Base-by-base conservation (phyloP, 2,888 invertebrate species). In the Lypha dubia region DNA sequence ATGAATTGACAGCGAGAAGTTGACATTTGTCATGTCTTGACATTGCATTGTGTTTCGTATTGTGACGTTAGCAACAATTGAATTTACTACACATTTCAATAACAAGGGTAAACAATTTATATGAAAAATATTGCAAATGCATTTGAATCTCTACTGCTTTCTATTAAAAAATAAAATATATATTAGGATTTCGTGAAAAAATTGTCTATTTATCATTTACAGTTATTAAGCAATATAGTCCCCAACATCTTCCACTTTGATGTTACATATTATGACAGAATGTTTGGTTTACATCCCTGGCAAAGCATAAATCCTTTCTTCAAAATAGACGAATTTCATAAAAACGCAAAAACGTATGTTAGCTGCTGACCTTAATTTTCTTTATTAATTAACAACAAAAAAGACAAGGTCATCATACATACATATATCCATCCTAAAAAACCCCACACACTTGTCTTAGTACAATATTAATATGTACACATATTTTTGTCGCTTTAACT, bases 21-120 rank as follows among this genome's bases (percentile, higher is more conserved):
- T 73, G 65, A 65, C 73, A 73, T 58, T 73, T 65, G 63, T 70
- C 51, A 63, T 49, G 63, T 20, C 51, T 62, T 73, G 73, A 60
- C 65, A 79, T 73, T 73, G 73, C 65, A 67, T 73, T 65, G 63
- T 46, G 11, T 70, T 70, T 15, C 9, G n/a, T 20, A 15, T 11
- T 38, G 38, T 62, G 56, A 22, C 28, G 7, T 41, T 60, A 41
- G 15, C 24, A 17, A 60, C 41, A 77, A 28, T 67, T 38, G 20
- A 70, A 70, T 79, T 60, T 17, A 41, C n/a, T 56, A 35, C 13
- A 51, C 17, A 35, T 71, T 71, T 63, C 71, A 71, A 46, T 79
- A 71, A 65, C 58, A 73, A 73, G 65, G 49, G 22, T 24, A 46
- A 67, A 62, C 9, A n/a, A 7, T n/a, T 35, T 11, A 49, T 20